Conservation (phyloP, 2,113 vertebrate genomes). For the Pedionomus torquatus region DNA sequence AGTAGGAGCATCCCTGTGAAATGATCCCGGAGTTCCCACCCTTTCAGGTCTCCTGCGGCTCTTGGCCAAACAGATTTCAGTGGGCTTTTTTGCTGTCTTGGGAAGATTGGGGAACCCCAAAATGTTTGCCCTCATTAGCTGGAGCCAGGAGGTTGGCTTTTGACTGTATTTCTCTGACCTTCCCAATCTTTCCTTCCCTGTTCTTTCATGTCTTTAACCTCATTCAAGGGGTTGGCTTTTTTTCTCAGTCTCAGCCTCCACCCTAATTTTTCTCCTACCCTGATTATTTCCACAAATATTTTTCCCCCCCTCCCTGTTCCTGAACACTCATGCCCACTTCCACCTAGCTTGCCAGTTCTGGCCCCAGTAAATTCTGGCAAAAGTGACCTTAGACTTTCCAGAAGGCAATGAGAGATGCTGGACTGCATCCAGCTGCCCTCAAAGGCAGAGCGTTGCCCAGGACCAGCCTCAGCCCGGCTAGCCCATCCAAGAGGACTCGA, state of each 20-base stretch:
- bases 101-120: not conserved
- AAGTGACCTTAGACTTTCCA: not conserved
- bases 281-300: not conserved
- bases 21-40: not conserved
- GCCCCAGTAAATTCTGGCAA: not conserved
- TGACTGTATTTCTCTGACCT: not conserved
- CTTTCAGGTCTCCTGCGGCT: not conserved
- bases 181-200: not conserved
- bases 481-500: not conserved
- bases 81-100: not conserved
- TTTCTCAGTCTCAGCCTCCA: not conserved
- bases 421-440: not conserved
- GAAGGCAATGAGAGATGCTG: not conserved
- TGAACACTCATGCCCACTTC: not conserved
- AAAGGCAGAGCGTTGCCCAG: not conserved
- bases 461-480: not conserved
- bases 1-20: not conserved
- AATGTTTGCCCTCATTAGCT: not conserved
- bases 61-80: not conserved
- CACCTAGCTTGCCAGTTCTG: not conserved
- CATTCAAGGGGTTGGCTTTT: not conserved
- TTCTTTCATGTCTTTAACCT: not conserved
- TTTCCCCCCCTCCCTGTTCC: not conserved
- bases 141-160: not conserved
- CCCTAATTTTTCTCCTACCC: not conserved